Evolutionary conservation across 1,140 invertebrate genomes (phyloP).

Genomic region (Notospermus geniculatus): DNA sequence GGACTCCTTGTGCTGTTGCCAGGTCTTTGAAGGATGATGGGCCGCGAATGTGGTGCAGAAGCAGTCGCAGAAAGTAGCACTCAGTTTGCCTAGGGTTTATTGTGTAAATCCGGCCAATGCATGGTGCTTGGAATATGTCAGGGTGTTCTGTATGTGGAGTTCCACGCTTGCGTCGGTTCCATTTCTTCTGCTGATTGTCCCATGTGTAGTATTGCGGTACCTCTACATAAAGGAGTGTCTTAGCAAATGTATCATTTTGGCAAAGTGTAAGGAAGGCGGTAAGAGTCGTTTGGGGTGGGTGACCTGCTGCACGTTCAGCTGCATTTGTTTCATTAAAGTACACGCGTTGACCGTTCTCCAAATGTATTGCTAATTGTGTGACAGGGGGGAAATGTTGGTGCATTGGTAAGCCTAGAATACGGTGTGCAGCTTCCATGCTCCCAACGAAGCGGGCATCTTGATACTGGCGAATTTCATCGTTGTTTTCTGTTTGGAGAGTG

Average conservation of each 20-base stretch:
- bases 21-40: conserved; percentile 44
- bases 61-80: conserved; percentile 53
- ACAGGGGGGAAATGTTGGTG: conserved; percentile 50
- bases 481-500: background rate
- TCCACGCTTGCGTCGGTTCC: conserved; percentile 19
- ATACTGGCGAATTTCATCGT: conserved; percentile 11
- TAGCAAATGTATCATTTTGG: conserved; percentile 33
- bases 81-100: conserved; percentile 50
- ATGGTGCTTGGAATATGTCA: conserved; percentile 5
- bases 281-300: conserved; percentile 50
- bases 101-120: conserved; percentile 44
- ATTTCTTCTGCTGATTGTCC: conserved; percentile 18
- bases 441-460: conserved; percentile 32
- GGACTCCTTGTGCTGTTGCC: conserved; percentile 51
- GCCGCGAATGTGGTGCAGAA: conserved; percentile 55
- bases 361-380: conserved; percentile 55
- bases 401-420: conserved; percentile 32
- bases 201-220: conserved; percentile 45
- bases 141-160: background rate
- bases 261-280: conserved; percentile 46
- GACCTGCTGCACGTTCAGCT: conserved; percentile 21
- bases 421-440: conserved; percentile 37
- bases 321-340: conserved; percentile 48
- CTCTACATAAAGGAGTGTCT: conserved; percentile 37
- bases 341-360: conserved; percentile 56